phyloP scores from a whole-genome alignment of 2,888 invertebrate genomes.

The Noctua comes region DNA sequence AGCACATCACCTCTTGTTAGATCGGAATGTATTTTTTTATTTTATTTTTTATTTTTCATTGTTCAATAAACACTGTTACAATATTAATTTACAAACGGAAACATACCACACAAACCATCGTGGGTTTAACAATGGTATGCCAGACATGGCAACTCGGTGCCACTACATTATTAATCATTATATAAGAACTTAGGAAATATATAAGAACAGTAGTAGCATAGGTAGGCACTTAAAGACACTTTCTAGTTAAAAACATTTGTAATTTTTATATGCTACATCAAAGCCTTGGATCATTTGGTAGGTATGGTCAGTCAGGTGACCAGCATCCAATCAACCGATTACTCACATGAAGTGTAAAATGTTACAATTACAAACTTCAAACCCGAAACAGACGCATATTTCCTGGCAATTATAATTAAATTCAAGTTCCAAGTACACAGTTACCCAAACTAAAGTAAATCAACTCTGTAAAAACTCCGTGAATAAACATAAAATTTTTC shows the following conservation, averaged over 20 bases:
- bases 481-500: constrained; percentile 55
- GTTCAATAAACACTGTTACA: too few species aligned
- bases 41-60: too few species aligned
- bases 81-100: too few species aligned
- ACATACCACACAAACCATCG: too few species aligned
- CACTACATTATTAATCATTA: too few species aligned
- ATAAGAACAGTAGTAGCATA: too few species aligned
- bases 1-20: background rate
- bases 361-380: background rate
- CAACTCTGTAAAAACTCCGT: constrained; percentile 48
- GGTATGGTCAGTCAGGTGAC: background rate
- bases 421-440: constrained; percentile 28
- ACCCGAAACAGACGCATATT: background rate
- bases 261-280: background rate
- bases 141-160: too few species aligned
- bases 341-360: constrained; percentile 1
- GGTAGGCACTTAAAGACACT: too few species aligned
- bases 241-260: too few species aligned
- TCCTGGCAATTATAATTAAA: constrained; percentile 13
- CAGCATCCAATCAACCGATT: background rate
- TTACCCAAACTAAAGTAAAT: constrained; percentile 52
- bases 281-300: background rate
- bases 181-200: too few species aligned
- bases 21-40: background rate
- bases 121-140: too few species aligned